Evolutionary conservation across 2,113 vertebrate genomes (phyloP).

Genomic region (Bettongia penicillata): DNA sequence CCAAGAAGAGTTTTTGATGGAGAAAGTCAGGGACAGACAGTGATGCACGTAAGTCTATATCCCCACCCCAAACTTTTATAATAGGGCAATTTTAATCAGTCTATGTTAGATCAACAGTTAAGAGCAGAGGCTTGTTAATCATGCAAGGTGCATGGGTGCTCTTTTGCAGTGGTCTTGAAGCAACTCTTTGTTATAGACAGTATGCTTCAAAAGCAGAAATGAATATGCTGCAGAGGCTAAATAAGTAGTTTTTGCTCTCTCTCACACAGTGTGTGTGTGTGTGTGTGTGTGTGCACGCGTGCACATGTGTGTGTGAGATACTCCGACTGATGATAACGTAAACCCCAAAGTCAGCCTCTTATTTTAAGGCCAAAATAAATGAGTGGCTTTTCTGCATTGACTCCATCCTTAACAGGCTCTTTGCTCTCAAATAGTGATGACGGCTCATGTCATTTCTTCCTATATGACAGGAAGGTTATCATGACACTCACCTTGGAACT

Average conservation of each 20-base stretch:
- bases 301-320: not conserved
- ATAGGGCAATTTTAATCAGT: constrained; percentile 54
- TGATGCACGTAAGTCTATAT: not conserved
- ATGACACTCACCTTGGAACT: not conserved
- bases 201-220: constrained; percentile 75
- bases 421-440: not conserved
- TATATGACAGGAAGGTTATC: not conserved
- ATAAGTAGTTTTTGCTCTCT: constrained; percentile 39
- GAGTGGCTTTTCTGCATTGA: not conserved
- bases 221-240: constrained; percentile 66
- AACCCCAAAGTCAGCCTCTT: constrained; percentile 57
- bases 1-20: no score
- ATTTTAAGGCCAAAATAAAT: constrained; percentile 54
- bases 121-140: constrained; percentile 61
- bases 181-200: constrained; percentile 69
- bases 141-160: constrained; percentile 24
- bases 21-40: not conserved
- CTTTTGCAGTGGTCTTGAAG: constrained; percentile 44
- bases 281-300: no score
- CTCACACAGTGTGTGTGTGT: not conserved
- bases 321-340: constrained; percentile 55
- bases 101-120: constrained; percentile 35
- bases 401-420: not conserved
- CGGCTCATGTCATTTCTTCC: not conserved
- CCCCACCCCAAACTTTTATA: not conserved